Evolutionary conservation across 35 echinoderm and acorn worm species (phyloP).

Genomic region (Patiria miniata): DNA sequence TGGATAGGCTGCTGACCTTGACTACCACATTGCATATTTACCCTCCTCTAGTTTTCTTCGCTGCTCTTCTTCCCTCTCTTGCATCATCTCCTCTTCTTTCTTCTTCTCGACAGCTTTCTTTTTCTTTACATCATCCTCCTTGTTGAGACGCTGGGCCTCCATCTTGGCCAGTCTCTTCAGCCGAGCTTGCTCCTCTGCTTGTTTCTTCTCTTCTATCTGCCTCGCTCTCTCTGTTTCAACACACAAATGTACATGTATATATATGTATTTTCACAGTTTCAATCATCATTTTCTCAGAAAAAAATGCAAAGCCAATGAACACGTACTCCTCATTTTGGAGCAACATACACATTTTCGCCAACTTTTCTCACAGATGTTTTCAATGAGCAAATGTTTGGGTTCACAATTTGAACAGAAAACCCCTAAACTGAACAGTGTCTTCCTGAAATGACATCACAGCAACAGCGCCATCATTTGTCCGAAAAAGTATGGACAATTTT

Average conservation of each 20-base stretch:
- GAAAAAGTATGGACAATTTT: too few species aligned
- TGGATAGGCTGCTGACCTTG: too few species aligned
- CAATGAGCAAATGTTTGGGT: too few species aligned
- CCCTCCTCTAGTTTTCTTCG: conserved; percentile 39
- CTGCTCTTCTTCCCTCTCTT: conserved; percentile 60
- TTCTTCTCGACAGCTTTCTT: conserved; percentile 62
- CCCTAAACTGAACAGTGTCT: too few species aligned
- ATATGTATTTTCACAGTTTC: background rate
- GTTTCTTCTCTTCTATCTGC: conserved; percentile 59
- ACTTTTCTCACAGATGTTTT: too few species aligned
- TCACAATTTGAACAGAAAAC: too few species aligned
- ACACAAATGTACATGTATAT: background rate
- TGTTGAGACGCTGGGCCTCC: conserved; percentile 61
- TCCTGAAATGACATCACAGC: too few species aligned
- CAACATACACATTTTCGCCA: too few species aligned
- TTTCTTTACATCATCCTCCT: conserved; percentile 50
- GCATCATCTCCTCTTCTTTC: conserved; percentile 57
- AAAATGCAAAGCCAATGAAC: too few species aligned
- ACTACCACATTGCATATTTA: background rate
- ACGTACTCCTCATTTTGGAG: too few species aligned
- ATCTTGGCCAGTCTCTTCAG: conserved; percentile 44
- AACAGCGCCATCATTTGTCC: too few species aligned
- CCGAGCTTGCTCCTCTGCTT: conserved; percentile 57
- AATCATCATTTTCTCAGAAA: background rate
- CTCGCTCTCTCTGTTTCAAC: conserved; percentile 56